Evolutionary conservation across 2,888 invertebrate species (phyloP), one percentile per base, ranked within the genome.

Genomic region (Drosophila helvetica): DNA sequence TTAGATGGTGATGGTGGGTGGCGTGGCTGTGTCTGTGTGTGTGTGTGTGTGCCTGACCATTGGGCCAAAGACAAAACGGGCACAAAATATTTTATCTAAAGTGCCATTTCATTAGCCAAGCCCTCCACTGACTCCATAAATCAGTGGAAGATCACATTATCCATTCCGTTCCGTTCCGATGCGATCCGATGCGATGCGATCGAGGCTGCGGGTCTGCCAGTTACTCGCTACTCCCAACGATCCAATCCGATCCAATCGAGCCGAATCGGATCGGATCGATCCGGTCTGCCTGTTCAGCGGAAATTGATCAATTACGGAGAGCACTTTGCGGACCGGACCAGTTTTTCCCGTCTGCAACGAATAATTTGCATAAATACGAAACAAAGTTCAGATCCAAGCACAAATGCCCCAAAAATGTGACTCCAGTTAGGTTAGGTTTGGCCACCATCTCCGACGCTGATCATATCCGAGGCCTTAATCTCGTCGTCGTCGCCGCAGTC

Each of bases 241-340:
- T 22, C 22, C 22, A 22, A 5, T 22, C n/a, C n/a, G 10, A 30
- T n/a, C 47, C 52, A 7, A 42, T 43, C 66, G 27, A 52, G 42
- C 27, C 47, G 18, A 53, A 58, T 6, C 58, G 58, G 45, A 50
- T 47, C 55, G 58, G 45, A 51, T 48, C 50, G 63, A 73, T 83
- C 77, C 76, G 75, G 80, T 78, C 81, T 58, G 55, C 42, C 74
- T 61, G 72, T 61, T 74, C 68, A 75, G 72, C 87, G 87, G 85
- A 86, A 86, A 87, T 85, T 86, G 87, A 86, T 86, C 85, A 87
- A 85, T 85, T 85, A 87, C 80, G 58, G 67, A 71, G 79, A 76
- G 77, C 85, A 79, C 84, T 79, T 79, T 61, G 75, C 66, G 75
- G 80, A 79, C 85, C 80, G 76, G 82, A 80, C 87, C 80, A 85